A percentile compares a stretch with the other conserved stretches of the same genome.
These are phyloP conservation scores for Nineta flava DNA, from an alignment of 2,888 invertebrate genomes.

Conservation along the genomic window DNA sequence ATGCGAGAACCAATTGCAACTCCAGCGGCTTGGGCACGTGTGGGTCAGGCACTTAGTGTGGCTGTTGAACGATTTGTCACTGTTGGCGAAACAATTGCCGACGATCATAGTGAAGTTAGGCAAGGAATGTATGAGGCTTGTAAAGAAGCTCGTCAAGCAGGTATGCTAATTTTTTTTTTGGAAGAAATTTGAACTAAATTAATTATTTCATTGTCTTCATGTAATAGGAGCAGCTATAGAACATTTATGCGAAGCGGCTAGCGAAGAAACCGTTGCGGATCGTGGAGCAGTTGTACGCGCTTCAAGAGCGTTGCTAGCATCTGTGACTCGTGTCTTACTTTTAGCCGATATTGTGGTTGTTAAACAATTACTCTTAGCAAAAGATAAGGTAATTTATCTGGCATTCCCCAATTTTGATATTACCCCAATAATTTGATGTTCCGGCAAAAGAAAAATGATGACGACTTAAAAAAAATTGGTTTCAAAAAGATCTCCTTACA, in stretches of 20 bases:
- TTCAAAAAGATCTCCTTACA: too few species aligned
- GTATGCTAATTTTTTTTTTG: conserved; percentile 38
- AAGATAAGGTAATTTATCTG: conserved; percentile 66
- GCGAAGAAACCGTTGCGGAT: conserved; percentile 42
- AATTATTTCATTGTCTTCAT: conserved; percentile 9
- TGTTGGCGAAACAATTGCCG: conserved; percentile 96
- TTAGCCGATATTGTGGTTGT: conserved; percentile 96
- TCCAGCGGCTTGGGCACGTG: conserved; percentile 71
- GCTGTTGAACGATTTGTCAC: conserved; percentile 97
- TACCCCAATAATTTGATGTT: background rate
- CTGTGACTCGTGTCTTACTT: conserved; percentile 88
- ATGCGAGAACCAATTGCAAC: conserved; percentile 43
- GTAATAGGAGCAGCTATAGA: conserved; percentile 74
- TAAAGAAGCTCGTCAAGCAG: conserved; percentile 89
- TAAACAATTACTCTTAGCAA: conserved; percentile 85
- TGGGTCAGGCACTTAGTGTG: conserved; percentile 91
- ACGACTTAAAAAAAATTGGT: background rate
- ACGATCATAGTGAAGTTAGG: conserved; percentile 93
- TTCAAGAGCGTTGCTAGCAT: conserved; percentile 80
- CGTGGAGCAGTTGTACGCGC: conserved; percentile 72
- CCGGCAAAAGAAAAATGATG: background rate
- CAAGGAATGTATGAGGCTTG: conserved; percentile 98
- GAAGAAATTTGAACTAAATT: background rate
- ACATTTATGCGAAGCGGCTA: conserved; percentile 68
- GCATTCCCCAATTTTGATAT: too few species aligned